Percentiles rank a stretch among this genome's conserved stretches.
phyloP scores from a whole-genome alignment of 2,888 invertebrate species.

The Habroteleia sp. region DNA sequence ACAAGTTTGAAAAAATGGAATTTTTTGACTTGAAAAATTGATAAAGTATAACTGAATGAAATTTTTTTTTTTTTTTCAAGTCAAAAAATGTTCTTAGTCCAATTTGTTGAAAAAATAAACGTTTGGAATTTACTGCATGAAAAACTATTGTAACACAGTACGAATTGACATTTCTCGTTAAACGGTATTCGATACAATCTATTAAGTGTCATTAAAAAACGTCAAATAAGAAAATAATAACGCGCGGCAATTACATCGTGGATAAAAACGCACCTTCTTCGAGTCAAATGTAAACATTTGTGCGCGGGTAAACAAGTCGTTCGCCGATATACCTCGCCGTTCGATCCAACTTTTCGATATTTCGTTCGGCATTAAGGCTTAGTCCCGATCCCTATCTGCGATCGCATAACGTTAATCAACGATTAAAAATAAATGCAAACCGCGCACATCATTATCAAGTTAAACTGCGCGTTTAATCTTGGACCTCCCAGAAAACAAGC shows the following conservation, averaged over 20 bases:
- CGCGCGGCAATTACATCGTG: constrained; percentile 38
- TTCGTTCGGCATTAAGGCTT: constrained; percentile 16
- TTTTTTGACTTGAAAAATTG: too few relatives aligned
- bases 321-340: constrained; percentile 24
- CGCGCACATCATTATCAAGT: constrained; percentile 46
- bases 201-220: constrained; percentile 43
- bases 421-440: constrained; percentile 37
- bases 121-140: too few relatives aligned
- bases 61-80: too few relatives aligned
- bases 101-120: too few relatives aligned
- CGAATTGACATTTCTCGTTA: too few relatives aligned
- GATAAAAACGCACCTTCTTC: constrained; percentile 7
- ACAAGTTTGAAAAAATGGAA: too few relatives aligned
- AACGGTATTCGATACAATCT: constrained; percentile 59
- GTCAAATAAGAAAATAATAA: constrained; percentile 54
- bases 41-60: too few relatives aligned
- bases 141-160: too few relatives aligned
- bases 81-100: too few relatives aligned
- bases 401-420: constrained; percentile 40
- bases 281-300: constrained; percentile 13
- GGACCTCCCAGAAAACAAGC: constrained; percentile 55
- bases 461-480: constrained; percentile 46
- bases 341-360: constrained; percentile 32
- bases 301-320: constrained; percentile 9
- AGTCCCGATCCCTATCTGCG: constrained; percentile 18